Evolutionary conservation across 2,797 vertebrate species (phyloP).

Genomic region (Gymnocypris eckloni): DNA sequence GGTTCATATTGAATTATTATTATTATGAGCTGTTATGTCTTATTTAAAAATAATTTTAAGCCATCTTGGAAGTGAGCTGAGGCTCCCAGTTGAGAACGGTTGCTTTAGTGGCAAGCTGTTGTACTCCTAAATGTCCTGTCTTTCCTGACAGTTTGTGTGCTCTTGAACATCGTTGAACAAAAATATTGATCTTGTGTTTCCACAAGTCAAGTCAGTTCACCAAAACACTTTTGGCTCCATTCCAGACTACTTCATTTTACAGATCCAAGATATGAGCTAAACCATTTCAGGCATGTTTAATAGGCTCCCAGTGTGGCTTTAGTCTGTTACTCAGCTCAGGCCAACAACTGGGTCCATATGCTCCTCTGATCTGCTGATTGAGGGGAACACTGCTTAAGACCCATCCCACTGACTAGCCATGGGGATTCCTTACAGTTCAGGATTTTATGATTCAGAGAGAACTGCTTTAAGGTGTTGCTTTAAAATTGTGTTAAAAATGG

Average conservation of each 20-base stretch:
- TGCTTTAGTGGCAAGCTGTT: background rate
- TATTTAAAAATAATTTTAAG: background rate
- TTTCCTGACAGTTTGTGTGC: background rate
- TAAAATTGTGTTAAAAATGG: background rate
- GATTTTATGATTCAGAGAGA: background rate
- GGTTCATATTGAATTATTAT: background rate
- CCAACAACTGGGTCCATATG: slow-evolving; percentile 59
- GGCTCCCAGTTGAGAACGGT: background rate
- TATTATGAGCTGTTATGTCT: background rate
- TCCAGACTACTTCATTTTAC: background rate
- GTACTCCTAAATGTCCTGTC: background rate
- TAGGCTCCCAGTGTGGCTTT: slow-evolving; percentile 29
- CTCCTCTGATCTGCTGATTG: slow-evolving; percentile 48
- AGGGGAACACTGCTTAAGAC: slow-evolving; percentile 14
- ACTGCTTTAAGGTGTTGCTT: background rate
- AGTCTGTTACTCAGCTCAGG: slow-evolving; percentile 60
- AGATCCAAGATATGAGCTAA: slow-evolving; percentile 19
- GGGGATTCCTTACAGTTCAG: background rate
- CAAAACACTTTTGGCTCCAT: background rate
- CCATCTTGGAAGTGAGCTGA: background rate
- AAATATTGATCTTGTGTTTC: background rate
- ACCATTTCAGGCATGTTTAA: slow-evolving; percentile 32
- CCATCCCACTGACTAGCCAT: background rate
- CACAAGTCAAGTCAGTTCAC: background rate
- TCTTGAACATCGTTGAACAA: background rate